Evolutionary conservation across 1,140 invertebrate species (phyloP).

Genomic region (Amphibalanus amphitrite): DNA sequence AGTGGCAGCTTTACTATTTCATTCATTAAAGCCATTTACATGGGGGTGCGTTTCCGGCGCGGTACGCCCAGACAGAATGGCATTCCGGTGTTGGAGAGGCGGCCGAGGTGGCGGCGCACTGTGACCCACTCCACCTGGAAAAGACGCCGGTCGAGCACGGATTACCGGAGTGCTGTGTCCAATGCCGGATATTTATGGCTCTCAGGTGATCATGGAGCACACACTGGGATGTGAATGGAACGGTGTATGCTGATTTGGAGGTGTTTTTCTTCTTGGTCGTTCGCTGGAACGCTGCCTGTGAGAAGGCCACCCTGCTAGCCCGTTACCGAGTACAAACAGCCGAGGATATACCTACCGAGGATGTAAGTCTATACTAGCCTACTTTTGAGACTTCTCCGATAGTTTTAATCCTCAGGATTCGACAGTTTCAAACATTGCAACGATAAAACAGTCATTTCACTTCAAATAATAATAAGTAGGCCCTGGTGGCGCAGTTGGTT

Average conservation of each 20-base stretch:
- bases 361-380: too few species aligned
- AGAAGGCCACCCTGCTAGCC: too few species aligned
- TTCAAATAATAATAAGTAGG: too few species aligned
- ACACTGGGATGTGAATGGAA: not conserved
- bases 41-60: not conserved
- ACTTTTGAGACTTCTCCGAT: too few species aligned
- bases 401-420: too few species aligned
- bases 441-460: too few species aligned
- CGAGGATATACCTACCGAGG: too few species aligned
- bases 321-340: too few species aligned
- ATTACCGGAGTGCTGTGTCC: not conserved
- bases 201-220: not conserved
- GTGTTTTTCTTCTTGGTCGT: not conserved
- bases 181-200: not conserved
- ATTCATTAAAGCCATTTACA: not conserved
- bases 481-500: too few species aligned
- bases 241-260: not conserved
- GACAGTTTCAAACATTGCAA: too few species aligned
- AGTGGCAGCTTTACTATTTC: not conserved
- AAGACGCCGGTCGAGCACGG: not conserved
- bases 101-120: not conserved
- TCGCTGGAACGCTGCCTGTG: not conserved
- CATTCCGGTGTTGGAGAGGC: not conserved
- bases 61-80: not conserved
- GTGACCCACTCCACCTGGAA: not conserved